Percentiles rank a stretch among this genome's conserved stretches.
Conservation (phyloP, 2,888 invertebrate species). For the Parochlus steinenii region DNA sequence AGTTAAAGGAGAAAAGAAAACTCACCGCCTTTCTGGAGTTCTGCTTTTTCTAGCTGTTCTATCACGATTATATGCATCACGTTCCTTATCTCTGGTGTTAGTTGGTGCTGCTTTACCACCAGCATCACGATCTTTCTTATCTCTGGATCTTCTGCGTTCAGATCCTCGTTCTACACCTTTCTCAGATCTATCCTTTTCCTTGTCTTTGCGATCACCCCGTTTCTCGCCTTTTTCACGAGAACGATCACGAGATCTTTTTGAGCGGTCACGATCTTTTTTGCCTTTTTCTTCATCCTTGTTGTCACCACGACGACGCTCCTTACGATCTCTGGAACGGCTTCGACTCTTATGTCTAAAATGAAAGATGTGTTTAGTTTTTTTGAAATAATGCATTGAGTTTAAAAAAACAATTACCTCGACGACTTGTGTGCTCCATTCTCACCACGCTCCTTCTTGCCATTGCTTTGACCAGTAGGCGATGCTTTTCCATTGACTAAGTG, state of each 20-base stretch:
- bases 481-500: no score
- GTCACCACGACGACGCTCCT: constrained; percentile 13
- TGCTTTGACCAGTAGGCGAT: no score
- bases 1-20: background rate
- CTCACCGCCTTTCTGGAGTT: constrained; percentile 6
- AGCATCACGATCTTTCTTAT: constrained; percentile 20
- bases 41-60: constrained; percentile 14
- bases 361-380: constrained; percentile 4
- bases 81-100: constrained; percentile 22
- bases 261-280: constrained; percentile 19
- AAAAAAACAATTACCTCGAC: constrained; percentile 35
- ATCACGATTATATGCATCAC: constrained; percentile 18
- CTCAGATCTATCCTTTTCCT: constrained; percentile 21
- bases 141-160: constrained; percentile 19
- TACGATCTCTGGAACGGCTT: constrained; percentile 36
- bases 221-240: constrained; percentile 19
- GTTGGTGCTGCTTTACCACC: constrained; percentile 30
- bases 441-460: no score
- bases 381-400: constrained; percentile 10
- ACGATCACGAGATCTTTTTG: constrained; percentile 24
- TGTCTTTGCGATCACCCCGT: constrained; percentile 24
- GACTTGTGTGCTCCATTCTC: constrained; percentile 26
- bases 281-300: constrained; percentile 18
- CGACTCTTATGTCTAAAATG: constrained; percentile 15
- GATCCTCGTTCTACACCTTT: no score